Base-by-base conservation (phyloP, 2,888 invertebrate species). In the Nemapogon koenigi region DNA sequence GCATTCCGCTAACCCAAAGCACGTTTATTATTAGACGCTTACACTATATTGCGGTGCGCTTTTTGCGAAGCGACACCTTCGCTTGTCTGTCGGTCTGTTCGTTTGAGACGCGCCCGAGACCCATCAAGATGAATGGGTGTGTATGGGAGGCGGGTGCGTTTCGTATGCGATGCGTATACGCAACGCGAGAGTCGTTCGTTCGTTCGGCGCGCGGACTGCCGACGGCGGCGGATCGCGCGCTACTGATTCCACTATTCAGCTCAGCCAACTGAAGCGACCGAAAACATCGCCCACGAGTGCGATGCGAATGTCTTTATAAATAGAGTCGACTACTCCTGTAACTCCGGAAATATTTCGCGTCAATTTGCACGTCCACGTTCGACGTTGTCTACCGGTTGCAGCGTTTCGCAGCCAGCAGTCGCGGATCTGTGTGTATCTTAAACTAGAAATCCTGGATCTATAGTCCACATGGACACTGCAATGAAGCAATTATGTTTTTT, bases 271-370 rank as follows among this genome's bases (percentile, higher is more conserved):
- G n/a, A n/a, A 49, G 57, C 55, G 64, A 62, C 68, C 72, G 65
- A 68, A 73, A 69, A 63, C 59, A 59, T 72, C 75, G 75, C 78
- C 78, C 78, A 76, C 76, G 67, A 62, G 57, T n/a, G n/a, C 73
- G 58, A 62, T 65, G 65, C 65, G 59, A 69, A 72, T 70, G 68
- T 65, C 33, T 65, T 65, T 78, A 78, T 78, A 75, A 69, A 75
- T 78, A 78, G 78, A 75, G 17, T 66, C 70, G n/a, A n/a, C n/a
- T n/a, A 71, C 73, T 75, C 67, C 69, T 67, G 67, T 65, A 69
- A 78, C 76, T 75, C 76, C 76, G 78, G 78, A 78, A 76, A 78
- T 76, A 76, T 76, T 78, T 78, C 71, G 78, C 78, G 71, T 73
- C 70, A 72, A 70, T 78, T 76, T 69, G 78, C 75, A 71, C 67